These are phyloP conservation scores for Aphodius granarius DNA, from an alignment of 2,888 invertebrate species.

Conservation along the genomic window DNA sequence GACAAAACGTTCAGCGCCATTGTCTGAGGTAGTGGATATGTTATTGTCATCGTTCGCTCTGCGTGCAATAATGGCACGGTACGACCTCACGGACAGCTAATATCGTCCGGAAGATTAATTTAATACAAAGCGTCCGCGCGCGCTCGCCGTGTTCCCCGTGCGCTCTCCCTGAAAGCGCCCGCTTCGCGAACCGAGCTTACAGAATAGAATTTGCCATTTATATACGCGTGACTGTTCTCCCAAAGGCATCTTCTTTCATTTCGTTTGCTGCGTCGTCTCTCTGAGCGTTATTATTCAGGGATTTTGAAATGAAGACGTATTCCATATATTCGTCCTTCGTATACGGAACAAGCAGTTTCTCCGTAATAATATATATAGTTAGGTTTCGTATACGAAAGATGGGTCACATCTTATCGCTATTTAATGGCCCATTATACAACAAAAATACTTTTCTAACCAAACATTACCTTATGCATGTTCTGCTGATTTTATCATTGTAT, in stretches of 20 bases:
- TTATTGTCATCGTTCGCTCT: conserved; percentile 44
- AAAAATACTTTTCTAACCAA: too few species aligned
- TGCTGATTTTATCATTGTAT: too few species aligned
- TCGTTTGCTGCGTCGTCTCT: conserved; percentile 10
- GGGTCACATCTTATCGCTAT: too few species aligned
- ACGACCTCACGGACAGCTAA: conserved; percentile 43
- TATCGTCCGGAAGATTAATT: conserved; percentile 45
- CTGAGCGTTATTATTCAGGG: background rate
- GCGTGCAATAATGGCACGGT: conserved; percentile 38
- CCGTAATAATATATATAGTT: too few species aligned
- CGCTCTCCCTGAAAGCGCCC: conserved; percentile 31
- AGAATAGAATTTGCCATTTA: conserved; percentile 34
- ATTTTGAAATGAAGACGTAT: background rate
- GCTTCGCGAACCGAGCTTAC: too few species aligned
- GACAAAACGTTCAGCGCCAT: conserved; percentile 44
- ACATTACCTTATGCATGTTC: too few species aligned
- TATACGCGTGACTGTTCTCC: conserved; percentile 30
- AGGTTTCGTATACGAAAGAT: too few species aligned
- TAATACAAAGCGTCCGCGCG: conserved; percentile 38
- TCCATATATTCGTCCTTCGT: background rate
- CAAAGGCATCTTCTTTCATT: conserved; percentile 32
- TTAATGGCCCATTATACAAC: too few species aligned
- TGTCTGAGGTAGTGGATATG: conserved; percentile 47
- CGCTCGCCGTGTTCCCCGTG: conserved; percentile 27
- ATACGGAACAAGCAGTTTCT: background rate